A percentile compares a stretch with the other conserved stretches of the same genome.
Evolutionary conservation across 2,113 vertebrate genomes (phyloP).

Genomic region (Dicerorhinus sumatrensis): DNA sequence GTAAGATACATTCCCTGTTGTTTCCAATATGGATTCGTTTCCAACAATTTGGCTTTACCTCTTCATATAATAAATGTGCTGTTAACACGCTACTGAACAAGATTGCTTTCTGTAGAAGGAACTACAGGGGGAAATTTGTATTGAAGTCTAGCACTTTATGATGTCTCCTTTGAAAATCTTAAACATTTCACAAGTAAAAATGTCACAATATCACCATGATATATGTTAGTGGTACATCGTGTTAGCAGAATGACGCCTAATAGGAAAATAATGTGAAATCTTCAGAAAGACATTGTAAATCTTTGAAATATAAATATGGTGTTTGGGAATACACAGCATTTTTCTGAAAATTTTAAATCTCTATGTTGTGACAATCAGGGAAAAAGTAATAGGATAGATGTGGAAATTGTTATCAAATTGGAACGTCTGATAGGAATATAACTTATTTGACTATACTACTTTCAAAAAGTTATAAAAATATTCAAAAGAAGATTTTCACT

Average conservation of each 20-base stretch:
- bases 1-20: neutral
- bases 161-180: neutral
- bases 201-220: neutral
- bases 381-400: neutral
- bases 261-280: neutral
- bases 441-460: neutral
- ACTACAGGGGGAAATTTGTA: neutral
- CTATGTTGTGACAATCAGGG: neutral
- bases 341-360: neutral
- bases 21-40: constrained; percentile 31
- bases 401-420: neutral
- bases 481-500: neutral
- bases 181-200: neutral
- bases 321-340: neutral
- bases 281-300: neutral
- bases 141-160: neutral
- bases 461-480: neutral
- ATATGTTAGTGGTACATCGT: neutral
- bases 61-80: constrained; percentile 45
- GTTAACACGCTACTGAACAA: neutral
- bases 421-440: neutral
- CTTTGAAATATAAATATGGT: neutral
- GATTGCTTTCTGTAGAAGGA: neutral
- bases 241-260: neutral
- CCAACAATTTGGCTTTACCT: neutral